These are phyloP conservation scores for Aleiodes alternator DNA, from an alignment of 2,888 invertebrate genomes.

Conservation along the genomic window DNA sequence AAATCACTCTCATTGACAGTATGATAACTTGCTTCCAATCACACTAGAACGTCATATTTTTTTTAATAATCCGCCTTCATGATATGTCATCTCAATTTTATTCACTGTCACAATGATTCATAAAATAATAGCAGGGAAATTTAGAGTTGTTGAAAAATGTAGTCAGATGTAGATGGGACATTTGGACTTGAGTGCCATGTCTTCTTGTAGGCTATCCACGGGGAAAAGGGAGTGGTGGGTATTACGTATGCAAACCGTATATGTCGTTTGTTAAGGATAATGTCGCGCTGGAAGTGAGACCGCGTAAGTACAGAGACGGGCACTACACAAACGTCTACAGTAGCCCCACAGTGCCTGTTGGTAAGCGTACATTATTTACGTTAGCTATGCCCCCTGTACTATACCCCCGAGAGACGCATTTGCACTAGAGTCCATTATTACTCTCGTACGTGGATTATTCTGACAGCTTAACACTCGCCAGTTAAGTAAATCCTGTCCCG, in stretches of 20 bases:
- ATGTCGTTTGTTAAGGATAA: conserved; percentile 63
- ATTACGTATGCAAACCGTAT: conserved; percentile 61
- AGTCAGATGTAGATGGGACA: conserved; percentile 19
- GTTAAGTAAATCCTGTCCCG: conserved; percentile 69
- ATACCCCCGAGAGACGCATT: conserved; percentile 60
- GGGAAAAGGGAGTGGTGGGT: conserved; percentile 6
- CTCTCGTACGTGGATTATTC: conserved; percentile 67
- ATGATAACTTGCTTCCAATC: too few species aligned
- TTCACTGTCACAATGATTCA: not conserved
- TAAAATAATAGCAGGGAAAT: conserved; percentile 6
- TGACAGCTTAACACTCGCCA: conserved; percentile 69
- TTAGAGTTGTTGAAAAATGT: conserved; percentile 23
- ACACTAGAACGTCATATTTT: too few species aligned
- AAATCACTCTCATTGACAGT: too few species aligned
- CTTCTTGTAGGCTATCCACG: conserved; percentile 1
- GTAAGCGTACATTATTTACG: conserved; percentile 64
- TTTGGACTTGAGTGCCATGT: conserved; percentile 28
- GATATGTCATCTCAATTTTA: not conserved
- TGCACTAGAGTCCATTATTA: conserved; percentile 68
- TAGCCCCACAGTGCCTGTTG: conserved; percentile 45
- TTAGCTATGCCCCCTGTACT: conserved; percentile 47
- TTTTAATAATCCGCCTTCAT: not conserved
- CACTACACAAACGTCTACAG: conserved; percentile 36
- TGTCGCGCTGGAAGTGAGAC: conserved; percentile 48
- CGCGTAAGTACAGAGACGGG: conserved; percentile 29